Percentiles rank a stretch among this genome's conserved stretches.
phyloP scores from a whole-genome alignment of 2,888 invertebrate genomes.

The Mactromeris polynyma region DNA sequence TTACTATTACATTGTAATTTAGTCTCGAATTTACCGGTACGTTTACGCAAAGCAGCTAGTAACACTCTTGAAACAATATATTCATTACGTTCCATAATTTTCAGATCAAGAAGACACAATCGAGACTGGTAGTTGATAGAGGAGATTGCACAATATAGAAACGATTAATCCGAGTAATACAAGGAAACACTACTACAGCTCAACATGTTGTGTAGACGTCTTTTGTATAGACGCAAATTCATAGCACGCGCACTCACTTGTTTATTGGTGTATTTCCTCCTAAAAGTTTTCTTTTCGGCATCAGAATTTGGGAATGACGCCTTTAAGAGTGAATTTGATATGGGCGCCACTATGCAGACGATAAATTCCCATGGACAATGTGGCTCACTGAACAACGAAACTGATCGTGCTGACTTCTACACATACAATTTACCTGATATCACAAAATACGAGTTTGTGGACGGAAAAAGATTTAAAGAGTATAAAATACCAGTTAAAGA shows the following conservation, averaged over 20 bases:
- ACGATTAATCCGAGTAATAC: neutral
- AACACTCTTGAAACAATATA: neutral
- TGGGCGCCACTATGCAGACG: neutral
- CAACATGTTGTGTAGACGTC: conserved; percentile 9
- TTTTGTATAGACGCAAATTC: neutral
- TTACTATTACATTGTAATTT: too few relatives aligned
- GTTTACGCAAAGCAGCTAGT: neutral
- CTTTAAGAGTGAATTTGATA: conserved; percentile 1
- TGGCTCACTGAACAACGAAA: neutral
- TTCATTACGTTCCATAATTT: neutral
- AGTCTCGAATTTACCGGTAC: too few relatives aligned
- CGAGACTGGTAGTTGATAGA: neutral
- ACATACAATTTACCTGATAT: conserved; percentile 77
- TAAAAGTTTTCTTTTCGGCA: neutral
- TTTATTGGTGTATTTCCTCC: too few relatives aligned
- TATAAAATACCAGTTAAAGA: conserved; percentile 77
- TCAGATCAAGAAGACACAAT: neutral
- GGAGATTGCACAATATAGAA: neutral
- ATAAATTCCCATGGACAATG: neutral
- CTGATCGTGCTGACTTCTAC: conserved; percentile 62
- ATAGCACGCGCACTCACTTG: neutral
- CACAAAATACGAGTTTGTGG: conserved; percentile 74
- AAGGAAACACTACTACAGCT: neutral
- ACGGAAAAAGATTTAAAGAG: conserved; percentile 73
- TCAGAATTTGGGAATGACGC: neutral